These are phyloP conservation scores for Cuculus canorus DNA, from an alignment of 2,797 vertebrate genomes.

Conservation along the genomic window DNA sequence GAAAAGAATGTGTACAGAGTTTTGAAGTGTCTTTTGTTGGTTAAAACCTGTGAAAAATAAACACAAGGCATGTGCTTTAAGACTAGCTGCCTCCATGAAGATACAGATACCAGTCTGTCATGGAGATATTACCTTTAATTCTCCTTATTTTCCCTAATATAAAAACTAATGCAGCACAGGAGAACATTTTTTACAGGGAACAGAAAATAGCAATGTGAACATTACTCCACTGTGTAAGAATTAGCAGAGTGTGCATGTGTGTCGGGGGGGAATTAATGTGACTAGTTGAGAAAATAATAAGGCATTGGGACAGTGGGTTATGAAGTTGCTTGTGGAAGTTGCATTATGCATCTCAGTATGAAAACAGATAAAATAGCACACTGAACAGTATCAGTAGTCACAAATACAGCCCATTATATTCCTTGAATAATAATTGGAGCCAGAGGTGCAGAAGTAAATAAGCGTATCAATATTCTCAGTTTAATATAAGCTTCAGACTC, in stretches of 20 bases:
- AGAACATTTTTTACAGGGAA: background rate
- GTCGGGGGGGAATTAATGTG: background rate
- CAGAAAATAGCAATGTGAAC: background rate
- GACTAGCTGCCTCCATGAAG: background rate
- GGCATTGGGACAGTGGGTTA: background rate
- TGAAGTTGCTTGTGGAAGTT: background rate
- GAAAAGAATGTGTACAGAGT: background rate
- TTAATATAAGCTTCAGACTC: background rate
- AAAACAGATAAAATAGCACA: background rate
- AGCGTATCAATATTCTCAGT: background rate
- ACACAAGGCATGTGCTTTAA: background rate
- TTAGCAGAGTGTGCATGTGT: background rate
- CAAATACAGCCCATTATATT: constrained; percentile 3
- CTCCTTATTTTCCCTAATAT: background rate
- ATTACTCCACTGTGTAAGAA: background rate
- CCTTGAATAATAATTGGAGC: background rate
- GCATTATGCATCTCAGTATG: background rate
- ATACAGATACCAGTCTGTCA: background rate
- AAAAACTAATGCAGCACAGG: background rate
- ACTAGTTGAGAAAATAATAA: background rate
- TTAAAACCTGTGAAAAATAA: background rate
- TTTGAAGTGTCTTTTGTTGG: background rate
- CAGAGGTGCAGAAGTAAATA: background rate
- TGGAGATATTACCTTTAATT: background rate
- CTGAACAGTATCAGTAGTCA: background rate